These are phyloP conservation scores for Xenopus tropicalis DNA, from an alignment of 2,113 vertebrate species.

Conservation along the genomic window UCB_Xtro_10.0 CM004448.2:105491501-105492000, in stretches of 20 bases:
- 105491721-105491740: not conserved
- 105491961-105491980: no score
- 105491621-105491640: constrained; percentile 32
- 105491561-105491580: constrained; percentile 35
- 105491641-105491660: constrained; percentile 22
- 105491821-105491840: no score
- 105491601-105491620: constrained; percentile 31
- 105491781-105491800: no score
- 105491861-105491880: no score
- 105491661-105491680: not conserved
- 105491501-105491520: constrained; percentile 24
- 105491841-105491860: no score
- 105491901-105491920: no score
- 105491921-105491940: no score
- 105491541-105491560: constrained; percentile 27
- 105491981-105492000: no score
- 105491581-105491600: constrained; percentile 34
- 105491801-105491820: no score
- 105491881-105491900: no score
- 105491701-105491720: constrained; percentile 9
- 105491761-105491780: no score
- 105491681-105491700: constrained; percentile 8
- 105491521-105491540: constrained; percentile 33
- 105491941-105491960: no score
- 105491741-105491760: not conserved